phyloP scores from a whole-genome alignment of 1,140 invertebrate genomes.

The Lineus longissimus region DNA sequence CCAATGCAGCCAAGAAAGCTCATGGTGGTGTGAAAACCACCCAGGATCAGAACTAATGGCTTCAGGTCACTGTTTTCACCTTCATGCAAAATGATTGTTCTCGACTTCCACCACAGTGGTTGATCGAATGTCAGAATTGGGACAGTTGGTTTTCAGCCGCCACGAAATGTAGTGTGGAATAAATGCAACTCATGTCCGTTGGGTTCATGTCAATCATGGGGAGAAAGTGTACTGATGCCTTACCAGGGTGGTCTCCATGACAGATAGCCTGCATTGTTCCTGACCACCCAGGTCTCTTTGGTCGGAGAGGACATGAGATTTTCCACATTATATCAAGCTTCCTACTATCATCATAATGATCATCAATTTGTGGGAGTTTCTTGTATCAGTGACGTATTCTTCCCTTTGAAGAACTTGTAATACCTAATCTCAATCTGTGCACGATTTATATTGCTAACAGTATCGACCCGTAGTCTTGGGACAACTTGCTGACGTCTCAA shows the following conservation, averaged over 20 bases:
- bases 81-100: constrained; percentile 17
- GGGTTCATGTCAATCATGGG: constrained; percentile 37
- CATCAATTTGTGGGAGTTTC: neutral
- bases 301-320: constrained; percentile 14
- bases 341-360: neutral
- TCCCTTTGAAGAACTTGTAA: neutral
- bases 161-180: constrained; percentile 33
- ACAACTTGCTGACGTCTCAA: neutral
- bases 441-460: neutral
- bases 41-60: constrained; percentile 18
- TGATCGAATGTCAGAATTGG: constrained; percentile 34
- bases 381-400: neutral
- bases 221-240: constrained; percentile 27
- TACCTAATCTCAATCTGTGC: neutral
- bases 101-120: constrained; percentile 32
- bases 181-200: constrained; percentile 29
- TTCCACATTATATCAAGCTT: constrained; percentile 12
- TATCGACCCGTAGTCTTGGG: constrained; percentile 1
- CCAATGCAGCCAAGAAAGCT: constrained; percentile 28
- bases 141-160: constrained; percentile 14
- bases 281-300: constrained; percentile 6
- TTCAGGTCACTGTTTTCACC: constrained; percentile 13
- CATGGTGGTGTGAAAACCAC: constrained; percentile 30
- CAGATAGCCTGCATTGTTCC: constrained; percentile 20
- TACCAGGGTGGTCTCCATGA: constrained; percentile 22